Evolutionary conservation across 2,797 vertebrate genomes (phyloP).

Genomic region (Leptodactylus fallax): DNA sequence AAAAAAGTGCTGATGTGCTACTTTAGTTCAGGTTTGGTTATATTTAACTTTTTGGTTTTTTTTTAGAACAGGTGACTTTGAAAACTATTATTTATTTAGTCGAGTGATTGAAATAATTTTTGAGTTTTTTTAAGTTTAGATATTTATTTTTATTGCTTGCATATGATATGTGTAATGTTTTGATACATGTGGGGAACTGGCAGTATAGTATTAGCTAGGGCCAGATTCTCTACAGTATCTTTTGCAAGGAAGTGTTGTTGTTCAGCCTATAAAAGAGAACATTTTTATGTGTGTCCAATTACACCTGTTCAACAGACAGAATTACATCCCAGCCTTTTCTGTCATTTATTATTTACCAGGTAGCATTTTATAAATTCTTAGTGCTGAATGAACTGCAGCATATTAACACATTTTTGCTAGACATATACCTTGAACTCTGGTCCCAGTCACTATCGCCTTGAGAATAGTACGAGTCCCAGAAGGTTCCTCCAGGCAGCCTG

Average conservation of each 20-base stretch:
- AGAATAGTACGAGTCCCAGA: conserved; percentile 40
- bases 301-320: conserved; percentile 56
- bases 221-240: background rate
- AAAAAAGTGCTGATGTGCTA: too few relatives aligned
- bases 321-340: conserved; percentile 48
- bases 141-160: too few relatives aligned
- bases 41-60: too few relatives aligned
- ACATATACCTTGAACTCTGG: conserved; percentile 59
- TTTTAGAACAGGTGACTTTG: too few relatives aligned
- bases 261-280: conserved; percentile 43
- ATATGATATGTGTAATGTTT: background rate
- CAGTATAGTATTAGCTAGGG: conserved; percentile 1
- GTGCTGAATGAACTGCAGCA: conserved; percentile 40
- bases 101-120: too few relatives aligned
- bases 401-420: conserved; percentile 56
- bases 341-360: conserved; percentile 62
- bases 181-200: background rate
- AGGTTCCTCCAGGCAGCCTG: conserved; percentile 53
- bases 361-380: conserved; percentile 48
- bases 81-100: too few relatives aligned
- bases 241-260: conserved; percentile 5
- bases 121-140: too few relatives aligned
- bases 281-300: conserved; percentile 54
- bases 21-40: too few relatives aligned
- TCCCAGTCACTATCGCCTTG: conserved; percentile 38